phyloP scores from a whole-genome alignment of 2,113 vertebrate genomes.

The Typhlomys cinereus region DNA sequence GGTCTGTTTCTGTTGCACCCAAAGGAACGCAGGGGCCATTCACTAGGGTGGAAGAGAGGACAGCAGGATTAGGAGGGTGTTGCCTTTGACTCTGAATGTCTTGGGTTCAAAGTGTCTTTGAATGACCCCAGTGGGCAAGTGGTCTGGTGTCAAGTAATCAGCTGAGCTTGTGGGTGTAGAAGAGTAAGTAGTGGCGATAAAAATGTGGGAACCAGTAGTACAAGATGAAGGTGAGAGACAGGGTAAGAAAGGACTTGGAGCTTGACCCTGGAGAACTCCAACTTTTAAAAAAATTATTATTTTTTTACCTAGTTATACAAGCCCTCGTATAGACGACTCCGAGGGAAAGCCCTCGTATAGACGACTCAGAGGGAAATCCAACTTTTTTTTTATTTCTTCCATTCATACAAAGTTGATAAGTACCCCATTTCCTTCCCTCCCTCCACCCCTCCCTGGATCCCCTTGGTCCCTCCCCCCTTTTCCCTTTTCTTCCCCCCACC shows the following conservation, averaged over 20 bases:
- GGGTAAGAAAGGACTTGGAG: not conserved
- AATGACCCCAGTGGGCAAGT: not conserved
- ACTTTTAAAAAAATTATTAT: no score
- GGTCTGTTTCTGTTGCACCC: not conserved
- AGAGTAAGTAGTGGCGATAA: not conserved
- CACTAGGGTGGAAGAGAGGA: not conserved
- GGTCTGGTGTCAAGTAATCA: not conserved
- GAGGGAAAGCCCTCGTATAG: no score
- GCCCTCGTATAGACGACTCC: no score
- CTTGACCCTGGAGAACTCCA: not conserved
- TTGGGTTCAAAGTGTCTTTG: slow-evolving; percentile 12
- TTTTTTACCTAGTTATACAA: no score
- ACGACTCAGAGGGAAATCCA: no score
- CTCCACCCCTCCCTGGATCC: no score
- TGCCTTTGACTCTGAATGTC: not conserved
- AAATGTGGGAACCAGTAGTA: not conserved
- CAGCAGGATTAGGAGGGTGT: not conserved
- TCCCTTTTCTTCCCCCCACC: no score
- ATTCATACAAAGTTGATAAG: no score
- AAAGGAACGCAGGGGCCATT: not conserved
- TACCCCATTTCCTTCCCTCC: no score
- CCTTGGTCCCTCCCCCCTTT: no score
- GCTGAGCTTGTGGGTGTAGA: not conserved
- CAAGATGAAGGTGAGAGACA: not conserved
- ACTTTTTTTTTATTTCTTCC: no score